A percentile compares a stretch with the other conserved stretches of the same genome.
Conservation (phyloP, 2,113 vertebrate species). For the Perccottus glenii region DNA sequence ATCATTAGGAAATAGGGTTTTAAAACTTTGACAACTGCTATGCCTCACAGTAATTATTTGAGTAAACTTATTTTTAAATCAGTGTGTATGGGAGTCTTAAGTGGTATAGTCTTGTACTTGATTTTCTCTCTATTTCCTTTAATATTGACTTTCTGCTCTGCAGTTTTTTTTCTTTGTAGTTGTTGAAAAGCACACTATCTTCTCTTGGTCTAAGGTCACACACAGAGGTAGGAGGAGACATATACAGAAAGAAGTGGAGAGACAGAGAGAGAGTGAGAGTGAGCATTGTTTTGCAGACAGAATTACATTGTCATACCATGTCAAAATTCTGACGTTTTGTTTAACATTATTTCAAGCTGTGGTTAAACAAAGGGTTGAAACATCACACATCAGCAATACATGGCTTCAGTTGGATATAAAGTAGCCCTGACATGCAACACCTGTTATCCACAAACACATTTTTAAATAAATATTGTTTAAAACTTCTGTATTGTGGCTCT, state of each 20-base stretch:
- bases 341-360: slow-evolving; percentile 37
- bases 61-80: not conserved
- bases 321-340: slow-evolving; percentile 64
- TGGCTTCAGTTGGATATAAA: slow-evolving; percentile 30
- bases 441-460: slow-evolving; percentile 15
- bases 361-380: slow-evolving; percentile 1
- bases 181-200: slow-evolving; percentile 43
- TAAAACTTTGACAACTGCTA: not conserved
- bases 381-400: slow-evolving; percentile 23
- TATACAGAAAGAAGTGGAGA: not conserved
- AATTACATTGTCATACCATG: slow-evolving; percentile 67
- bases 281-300: slow-evolving; percentile 66
- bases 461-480: not conserved
- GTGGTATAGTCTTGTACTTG: slow-evolving; percentile 25
- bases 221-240: slow-evolving; percentile 27
- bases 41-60: not conserved
- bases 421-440: slow-evolving; percentile 21
- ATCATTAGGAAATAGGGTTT: not conserved
- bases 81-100: slow-evolving; percentile 5
- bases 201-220: slow-evolving; percentile 35
- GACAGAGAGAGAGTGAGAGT: slow-evolving; percentile 32
- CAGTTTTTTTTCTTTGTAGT: slow-evolving; percentile 28
- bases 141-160: slow-evolving; percentile 46
- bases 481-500: not conserved
- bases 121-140: not conserved